phyloP scores from a whole-genome alignment of 2,888 invertebrate genomes.

The Galeruca laticollis region DNA sequence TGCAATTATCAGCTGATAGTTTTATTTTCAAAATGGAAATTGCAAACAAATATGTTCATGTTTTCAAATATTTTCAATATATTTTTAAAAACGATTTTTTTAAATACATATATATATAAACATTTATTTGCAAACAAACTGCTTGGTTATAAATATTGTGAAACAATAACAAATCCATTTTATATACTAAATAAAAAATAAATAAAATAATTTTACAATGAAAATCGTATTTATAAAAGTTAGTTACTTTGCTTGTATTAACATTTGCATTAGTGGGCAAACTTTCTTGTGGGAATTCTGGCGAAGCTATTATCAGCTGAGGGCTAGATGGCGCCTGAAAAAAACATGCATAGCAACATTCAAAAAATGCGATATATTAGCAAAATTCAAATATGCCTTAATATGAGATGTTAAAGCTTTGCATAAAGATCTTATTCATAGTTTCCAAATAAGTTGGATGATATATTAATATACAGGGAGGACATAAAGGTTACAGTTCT shows the following conservation, averaged over 20 bases:
- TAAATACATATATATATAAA: not conserved
- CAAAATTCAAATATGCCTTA: not conserved
- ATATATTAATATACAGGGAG: not conserved
- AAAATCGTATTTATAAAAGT: constrained; percentile 25
- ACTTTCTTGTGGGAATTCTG: constrained; percentile 58
- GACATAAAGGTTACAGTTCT: not conserved
- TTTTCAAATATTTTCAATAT: not conserved
- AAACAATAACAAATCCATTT: not conserved
- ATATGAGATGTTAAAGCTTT: not conserved
- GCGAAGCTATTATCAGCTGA: constrained; percentile 69
- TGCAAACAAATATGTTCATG: not conserved
- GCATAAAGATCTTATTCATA: not conserved
- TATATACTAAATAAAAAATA: constrained; percentile 17
- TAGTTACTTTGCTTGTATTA: constrained; percentile 48
- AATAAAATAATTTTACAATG: constrained; percentile 13
- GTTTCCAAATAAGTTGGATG: not conserved
- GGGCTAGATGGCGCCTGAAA: constrained; percentile 72
- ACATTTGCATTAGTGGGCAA: constrained; percentile 43
- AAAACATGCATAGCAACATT: constrained; percentile 28
- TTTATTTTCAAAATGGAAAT: not conserved
- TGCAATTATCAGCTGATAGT: too few relatives aligned
- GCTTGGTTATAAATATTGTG: not conserved
- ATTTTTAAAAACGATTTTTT: not conserved
- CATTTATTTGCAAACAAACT: not conserved
- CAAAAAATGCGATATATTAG: constrained; percentile 1